Evolutionary conservation across 2,113 vertebrate genomes (phyloP), one percentile per base, ranked within the genome.

Genomic region (Callocephalon fimbriatum): DNA sequence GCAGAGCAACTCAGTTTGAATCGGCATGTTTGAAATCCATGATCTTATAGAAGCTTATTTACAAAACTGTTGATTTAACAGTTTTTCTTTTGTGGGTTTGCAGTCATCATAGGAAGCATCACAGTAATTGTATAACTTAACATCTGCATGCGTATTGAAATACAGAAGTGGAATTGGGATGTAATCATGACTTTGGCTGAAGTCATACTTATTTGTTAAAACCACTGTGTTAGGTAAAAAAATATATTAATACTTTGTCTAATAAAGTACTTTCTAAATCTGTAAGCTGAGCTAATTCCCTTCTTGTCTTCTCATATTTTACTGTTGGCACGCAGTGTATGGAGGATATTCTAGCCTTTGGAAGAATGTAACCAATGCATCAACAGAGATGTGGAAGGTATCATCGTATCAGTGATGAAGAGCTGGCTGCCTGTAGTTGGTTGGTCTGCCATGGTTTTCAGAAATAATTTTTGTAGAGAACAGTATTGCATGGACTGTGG

Each of bases 181-280:
- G 7, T 74, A 51, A 67, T 88, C 8, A 7, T 40, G 58, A 37
- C 44, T 68, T 93, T 25, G 32, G 23, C 45, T 3, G 2, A 80
- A 90, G 63, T 62, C 0, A 4, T 73, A 31, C 21, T 73, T 79
- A 27, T 53, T 90, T 59, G 7, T 54, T 95, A 59, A 95, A 88
- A 72, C 0, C 0, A 27, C 22, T 40, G 5, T 44, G 32, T 73
- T 92, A 35, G 56, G 37, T 62, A 50, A 93, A 91, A 73, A 50
- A 79, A 67, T 37, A n/a, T 72, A 58, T 10, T 88, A 42, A 32
- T 86, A 40, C 7, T 17, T 65, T 53, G 6, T 79, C 45, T 90
- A 54, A 70, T 76, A 35, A 89, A 79, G 40, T 58, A 19, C 44
- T 89, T 93, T 95, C 92, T 94, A 76, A 79, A 82, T 88, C 48